phyloP scores from a whole-genome alignment of 2,888 invertebrate species.

The Oscheius onirici region DNA sequence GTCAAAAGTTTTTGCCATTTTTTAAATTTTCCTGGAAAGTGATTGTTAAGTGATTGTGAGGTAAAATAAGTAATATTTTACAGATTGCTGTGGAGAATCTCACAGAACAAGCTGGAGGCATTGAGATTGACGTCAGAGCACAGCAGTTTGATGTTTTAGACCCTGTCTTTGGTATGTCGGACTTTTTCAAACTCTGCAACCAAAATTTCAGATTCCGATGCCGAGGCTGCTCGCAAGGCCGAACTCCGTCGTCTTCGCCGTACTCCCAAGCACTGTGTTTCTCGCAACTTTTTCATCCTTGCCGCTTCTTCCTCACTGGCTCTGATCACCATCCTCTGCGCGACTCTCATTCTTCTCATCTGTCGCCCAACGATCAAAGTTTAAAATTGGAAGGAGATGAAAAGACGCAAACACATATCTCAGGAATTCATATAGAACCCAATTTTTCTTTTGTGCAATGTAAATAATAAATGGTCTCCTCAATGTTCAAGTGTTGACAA shows the following conservation, averaged over 20 bases:
- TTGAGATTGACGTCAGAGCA: constrained; percentile 32
- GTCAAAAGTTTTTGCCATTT: constrained; percentile 31
- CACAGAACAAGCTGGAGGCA: background rate
- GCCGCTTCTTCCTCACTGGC: constrained; percentile 20
- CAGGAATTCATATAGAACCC: too few species aligned
- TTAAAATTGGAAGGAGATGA: background rate
- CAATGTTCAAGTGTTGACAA: too few species aligned
- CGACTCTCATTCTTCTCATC: constrained; percentile 11
- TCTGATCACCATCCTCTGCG: constrained; percentile 15
- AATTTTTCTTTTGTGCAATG: too few species aligned
- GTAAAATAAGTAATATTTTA: background rate
- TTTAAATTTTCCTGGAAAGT: background rate
- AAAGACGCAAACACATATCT: too few species aligned
- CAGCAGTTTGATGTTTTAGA: constrained; percentile 34
- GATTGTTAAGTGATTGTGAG: background rate
- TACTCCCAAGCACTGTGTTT: background rate
- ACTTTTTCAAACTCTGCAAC: too few species aligned
- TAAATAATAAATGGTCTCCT: too few species aligned
- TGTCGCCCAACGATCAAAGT: background rate
- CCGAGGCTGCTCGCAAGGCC: background rate
- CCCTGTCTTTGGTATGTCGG: constrained; percentile 24
- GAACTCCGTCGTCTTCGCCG: background rate
- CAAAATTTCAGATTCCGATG: constrained; percentile 16
- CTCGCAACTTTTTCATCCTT: background rate
- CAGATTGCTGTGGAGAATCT: background rate